Percentiles rank a stretch among this genome's conserved stretches.
phyloP scores from a whole-genome alignment of 2,113 vertebrate species.

The Pavo muticus region DNA sequence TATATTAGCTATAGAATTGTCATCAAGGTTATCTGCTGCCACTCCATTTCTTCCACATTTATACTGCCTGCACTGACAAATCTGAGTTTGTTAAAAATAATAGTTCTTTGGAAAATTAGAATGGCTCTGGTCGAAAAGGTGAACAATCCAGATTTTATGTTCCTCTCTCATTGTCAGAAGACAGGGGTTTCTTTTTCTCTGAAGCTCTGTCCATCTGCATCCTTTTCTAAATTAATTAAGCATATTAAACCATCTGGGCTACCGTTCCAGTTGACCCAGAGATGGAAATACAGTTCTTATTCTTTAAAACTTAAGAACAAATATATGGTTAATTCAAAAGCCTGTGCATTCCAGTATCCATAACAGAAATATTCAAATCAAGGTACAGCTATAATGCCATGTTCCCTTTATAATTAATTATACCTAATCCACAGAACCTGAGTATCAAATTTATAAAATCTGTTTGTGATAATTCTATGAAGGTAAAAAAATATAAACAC shows the following conservation, averaged over 20 bases:
- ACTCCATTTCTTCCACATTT: rapidly evolving
- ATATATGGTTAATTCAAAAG: not conserved
- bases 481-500: not conserved
- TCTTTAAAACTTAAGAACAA: not conserved
- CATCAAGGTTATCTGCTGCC: constrained; percentile 4
- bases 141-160: not conserved
- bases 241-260: not conserved
- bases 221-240: not conserved
- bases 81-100: not conserved
- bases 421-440: not conserved
- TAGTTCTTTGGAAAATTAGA: not conserved
- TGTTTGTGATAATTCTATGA: not conserved
- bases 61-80: not conserved
- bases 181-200: not conserved
- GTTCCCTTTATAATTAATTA: not conserved
- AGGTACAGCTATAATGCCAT: not conserved
- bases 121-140: not conserved
- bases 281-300: not conserved
- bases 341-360: not conserved
- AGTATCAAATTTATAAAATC: not conserved
- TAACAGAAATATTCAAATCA: not conserved
- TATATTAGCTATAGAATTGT: not conserved
- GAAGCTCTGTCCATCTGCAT: not conserved
- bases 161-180: not conserved
- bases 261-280: not conserved